Percentiles rank a stretch among this genome's conserved stretches.
phyloP scores from a whole-genome alignment of 2,113 vertebrate species.

The Atractosteus spatula region DNA sequence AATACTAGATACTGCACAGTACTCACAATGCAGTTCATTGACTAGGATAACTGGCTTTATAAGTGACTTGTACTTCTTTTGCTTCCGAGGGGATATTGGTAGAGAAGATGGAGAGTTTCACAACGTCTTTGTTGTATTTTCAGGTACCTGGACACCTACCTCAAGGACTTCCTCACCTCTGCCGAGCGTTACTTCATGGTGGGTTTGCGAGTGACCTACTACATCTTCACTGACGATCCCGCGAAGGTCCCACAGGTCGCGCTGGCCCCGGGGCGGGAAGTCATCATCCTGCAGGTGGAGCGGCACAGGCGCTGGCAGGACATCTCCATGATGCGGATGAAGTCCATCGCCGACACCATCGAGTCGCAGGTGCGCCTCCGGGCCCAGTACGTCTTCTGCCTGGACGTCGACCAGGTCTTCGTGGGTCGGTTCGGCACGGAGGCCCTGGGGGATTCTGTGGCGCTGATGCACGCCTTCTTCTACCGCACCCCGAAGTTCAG shows the following conservation, averaged over 20 bases:
- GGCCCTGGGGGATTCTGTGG: slow-evolving; percentile 64
- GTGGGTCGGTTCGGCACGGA: slow-evolving; percentile 60
- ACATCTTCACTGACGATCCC: slow-evolving; percentile 65
- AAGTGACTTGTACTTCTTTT: no score
- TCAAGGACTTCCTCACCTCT: slow-evolving; percentile 55
- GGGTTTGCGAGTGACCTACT: slow-evolving; percentile 63
- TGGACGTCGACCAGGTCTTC: slow-evolving; percentile 71
- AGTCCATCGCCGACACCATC: slow-evolving; percentile 47
- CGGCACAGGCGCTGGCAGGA: slow-evolving; percentile 67
- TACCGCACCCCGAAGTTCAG: slow-evolving; percentile 45
- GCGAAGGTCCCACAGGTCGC: slow-evolving; percentile 42
- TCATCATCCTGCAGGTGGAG: slow-evolving; percentile 46
- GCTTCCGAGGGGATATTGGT: no score
- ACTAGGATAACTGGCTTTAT: no score
- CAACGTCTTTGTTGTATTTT: slow-evolving; percentile 4
- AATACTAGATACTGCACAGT: no score
- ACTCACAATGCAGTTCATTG: no score
- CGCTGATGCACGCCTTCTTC: slow-evolving; percentile 66
- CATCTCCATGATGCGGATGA: slow-evolving; percentile 72
- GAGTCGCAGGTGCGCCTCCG: slow-evolving; percentile 44
- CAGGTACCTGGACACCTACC: slow-evolving; percentile 63
- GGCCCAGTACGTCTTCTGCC: slow-evolving; percentile 61
- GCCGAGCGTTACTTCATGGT: slow-evolving; percentile 69
- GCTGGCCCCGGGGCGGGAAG: slow-evolving; percentile 35
- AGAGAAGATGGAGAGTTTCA: no score